Percentiles rank a stretch among this genome's conserved stretches.
phyloP scores from a whole-genome alignment of 2,113 vertebrate species.

The Aptenodytes forsteri region DNA sequence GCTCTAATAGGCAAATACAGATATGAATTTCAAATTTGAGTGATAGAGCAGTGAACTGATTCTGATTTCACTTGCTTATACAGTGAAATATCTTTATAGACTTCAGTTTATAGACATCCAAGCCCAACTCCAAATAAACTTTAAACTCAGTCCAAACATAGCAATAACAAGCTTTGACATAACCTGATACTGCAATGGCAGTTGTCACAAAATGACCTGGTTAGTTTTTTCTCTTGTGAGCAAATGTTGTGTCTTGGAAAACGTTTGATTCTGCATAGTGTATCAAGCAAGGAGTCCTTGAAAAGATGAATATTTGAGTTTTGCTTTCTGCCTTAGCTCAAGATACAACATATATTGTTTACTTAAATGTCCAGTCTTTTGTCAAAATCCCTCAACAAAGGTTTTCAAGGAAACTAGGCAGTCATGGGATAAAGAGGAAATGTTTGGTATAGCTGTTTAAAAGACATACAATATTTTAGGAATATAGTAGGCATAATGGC shows the following conservation, averaged over 20 bases:
- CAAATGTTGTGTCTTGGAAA: not conserved
- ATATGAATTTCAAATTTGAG: not conserved
- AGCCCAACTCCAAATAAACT: not conserved
- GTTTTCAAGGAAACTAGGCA: not conserved
- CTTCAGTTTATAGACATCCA: not conserved
- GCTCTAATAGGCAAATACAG: not conserved
- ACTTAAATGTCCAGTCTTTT: not conserved
- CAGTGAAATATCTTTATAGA: not conserved
- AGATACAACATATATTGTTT: not conserved
- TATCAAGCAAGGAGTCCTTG: not conserved
- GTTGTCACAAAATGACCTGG: not conserved
- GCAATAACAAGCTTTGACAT: not conserved
- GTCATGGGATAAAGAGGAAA: not conserved
- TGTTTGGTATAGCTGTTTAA: not conserved
- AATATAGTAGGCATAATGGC: not conserved
- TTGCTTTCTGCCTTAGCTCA: not conserved
- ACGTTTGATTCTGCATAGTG: not conserved
- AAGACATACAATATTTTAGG: not conserved
- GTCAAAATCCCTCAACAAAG: not conserved
- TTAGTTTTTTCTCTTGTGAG: not conserved
- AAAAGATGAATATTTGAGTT: not conserved
- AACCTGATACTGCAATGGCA: not conserved
- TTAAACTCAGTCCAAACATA: not conserved
- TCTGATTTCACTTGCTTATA: not conserved
- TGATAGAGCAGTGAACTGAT: not conserved